Evolutionary conservation across 2,888 invertebrate genomes (phyloP), one percentile per base, ranked within the genome.

Genomic region (Macaria notata): DNA sequence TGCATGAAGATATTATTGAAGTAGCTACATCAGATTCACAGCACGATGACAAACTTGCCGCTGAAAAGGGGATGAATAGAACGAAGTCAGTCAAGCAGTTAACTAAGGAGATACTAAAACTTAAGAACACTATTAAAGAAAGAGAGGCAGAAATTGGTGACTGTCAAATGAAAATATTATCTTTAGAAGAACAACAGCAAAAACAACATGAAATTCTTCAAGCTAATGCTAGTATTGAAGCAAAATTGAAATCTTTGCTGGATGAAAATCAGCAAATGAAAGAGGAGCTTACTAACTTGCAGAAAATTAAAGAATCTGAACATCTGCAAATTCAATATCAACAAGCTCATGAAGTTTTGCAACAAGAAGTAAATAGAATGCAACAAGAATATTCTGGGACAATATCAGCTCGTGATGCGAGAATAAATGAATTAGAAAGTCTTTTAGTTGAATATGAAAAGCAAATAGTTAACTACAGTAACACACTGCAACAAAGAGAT

Each of bases 71-170:
- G 31, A 76, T 71, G 54, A 86, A 76, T 60, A 79, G 88, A 65
- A 79, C 82, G 6, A 91, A 92, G 71, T 81, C 87, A 51, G 84
- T 86, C 0, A 92, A 92, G 70, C 92, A 92, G 70, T 71, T 91
- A 48, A 92, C 92, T 5, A 92, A 92, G 73, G 92, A 92, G 74
- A 92, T 92, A 64, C 76, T 92, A 2, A 89, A 92, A 72, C 69
- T 92, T 33, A 92, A 92, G 65, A 90, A 88, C 71, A 83, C 77
- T 1, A 86, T 92, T 19, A 92, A 92, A 75, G 91, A 92, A 62
- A 87, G 89, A 63, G 93, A 93, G 76, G 84, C 77, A 45, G 91
- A 91, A 64, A 93, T 91, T 63, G 91, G 81, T 9, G 91, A 91
- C 65, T 90, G 88, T 64, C 89, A 91, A 70, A 91, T 91, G 90